Evolutionary conservation across 1,140 invertebrate genomes (phyloP).

Genomic region (Eumaeus atala): DNA sequence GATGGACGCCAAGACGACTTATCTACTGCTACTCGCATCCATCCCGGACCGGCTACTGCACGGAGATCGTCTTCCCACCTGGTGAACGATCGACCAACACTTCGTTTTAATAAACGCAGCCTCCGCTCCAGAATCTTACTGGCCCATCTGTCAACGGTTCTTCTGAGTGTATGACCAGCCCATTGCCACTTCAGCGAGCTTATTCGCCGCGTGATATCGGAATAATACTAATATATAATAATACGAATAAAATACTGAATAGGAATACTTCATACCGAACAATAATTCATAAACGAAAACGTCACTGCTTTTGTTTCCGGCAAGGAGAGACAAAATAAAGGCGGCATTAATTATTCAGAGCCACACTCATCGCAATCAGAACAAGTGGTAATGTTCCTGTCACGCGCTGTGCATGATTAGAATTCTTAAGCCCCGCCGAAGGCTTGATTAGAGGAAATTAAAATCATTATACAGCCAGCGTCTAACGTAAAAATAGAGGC

Average conservation of each 20-base stretch:
- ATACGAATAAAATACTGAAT: background rate
- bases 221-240: too few species aligned
- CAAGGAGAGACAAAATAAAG: slow-evolving; percentile 56
- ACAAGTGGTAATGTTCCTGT: slow-evolving; percentile 73
- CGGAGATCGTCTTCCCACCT: too few species aligned
- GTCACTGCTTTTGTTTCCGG: slow-evolving; percentile 50
- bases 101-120: too few species aligned
- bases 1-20: too few species aligned
- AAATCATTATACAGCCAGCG: slow-evolving; percentile 69
- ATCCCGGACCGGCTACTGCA: too few species aligned
- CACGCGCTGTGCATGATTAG: slow-evolving; percentile 67
- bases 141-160: too few species aligned
- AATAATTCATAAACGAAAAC: slow-evolving; percentile 53
- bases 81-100: too few species aligned
- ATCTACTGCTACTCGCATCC: too few species aligned
- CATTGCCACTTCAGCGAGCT: too few species aligned
- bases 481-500: slow-evolving; percentile 64
- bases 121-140: too few species aligned
- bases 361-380: slow-evolving; percentile 73
- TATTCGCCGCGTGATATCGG: too few species aligned
- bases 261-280: background rate
- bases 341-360: slow-evolving; percentile 71
- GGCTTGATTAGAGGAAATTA: slow-evolving; percentile 75
- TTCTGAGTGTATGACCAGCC: too few species aligned
- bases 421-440: slow-evolving; percentile 70